Conservation (phyloP, 2,888 invertebrate species). For the Elysia crispata region DNA sequence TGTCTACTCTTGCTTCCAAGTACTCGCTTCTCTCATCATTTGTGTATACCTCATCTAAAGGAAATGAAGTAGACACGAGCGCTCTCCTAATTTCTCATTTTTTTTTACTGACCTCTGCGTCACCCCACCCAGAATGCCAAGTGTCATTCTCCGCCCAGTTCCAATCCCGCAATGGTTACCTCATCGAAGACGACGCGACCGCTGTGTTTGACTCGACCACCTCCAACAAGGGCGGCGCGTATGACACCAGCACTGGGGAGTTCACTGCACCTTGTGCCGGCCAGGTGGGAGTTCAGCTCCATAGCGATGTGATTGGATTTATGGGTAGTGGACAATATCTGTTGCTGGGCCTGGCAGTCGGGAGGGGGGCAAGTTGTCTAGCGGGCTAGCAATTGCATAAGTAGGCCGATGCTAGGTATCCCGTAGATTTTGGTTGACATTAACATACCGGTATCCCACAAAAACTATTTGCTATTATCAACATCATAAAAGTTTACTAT, state of each 20-base stretch:
- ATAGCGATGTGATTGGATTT: too few relatives aligned
- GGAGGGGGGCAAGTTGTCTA: neutral
- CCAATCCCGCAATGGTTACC: neutral
- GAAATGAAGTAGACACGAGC: neutral
- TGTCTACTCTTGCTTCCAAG: too few relatives aligned
- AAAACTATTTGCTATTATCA: too few relatives aligned
- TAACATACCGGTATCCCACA: too few relatives aligned
- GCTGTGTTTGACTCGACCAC: slow-evolving; percentile 23
- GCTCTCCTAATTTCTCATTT: neutral
- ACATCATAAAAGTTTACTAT: too few relatives aligned
- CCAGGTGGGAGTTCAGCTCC: slow-evolving; percentile 3
- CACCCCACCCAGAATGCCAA: slow-evolving; percentile 20
- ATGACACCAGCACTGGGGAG: slow-evolving; percentile 11
- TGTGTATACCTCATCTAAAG: neutral
- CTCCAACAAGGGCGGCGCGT: slow-evolving; percentile 46
- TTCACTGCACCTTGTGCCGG: slow-evolving; percentile 48
- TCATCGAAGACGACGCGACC: neutral
- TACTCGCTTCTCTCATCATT: too few relatives aligned
- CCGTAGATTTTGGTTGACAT: too few relatives aligned
- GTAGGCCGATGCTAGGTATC: too few relatives aligned
- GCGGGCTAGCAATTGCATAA: neutral
- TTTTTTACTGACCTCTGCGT: neutral
- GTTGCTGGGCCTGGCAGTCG: neutral
- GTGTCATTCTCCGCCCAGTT: slow-evolving; percentile 36
- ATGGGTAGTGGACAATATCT: too few relatives aligned